Percentiles rank a stretch among this genome's conserved stretches.
Evolutionary conservation across 2,113 vertebrate genomes (phyloP).

Genomic region (Ceuthmochares aereus): DNA sequence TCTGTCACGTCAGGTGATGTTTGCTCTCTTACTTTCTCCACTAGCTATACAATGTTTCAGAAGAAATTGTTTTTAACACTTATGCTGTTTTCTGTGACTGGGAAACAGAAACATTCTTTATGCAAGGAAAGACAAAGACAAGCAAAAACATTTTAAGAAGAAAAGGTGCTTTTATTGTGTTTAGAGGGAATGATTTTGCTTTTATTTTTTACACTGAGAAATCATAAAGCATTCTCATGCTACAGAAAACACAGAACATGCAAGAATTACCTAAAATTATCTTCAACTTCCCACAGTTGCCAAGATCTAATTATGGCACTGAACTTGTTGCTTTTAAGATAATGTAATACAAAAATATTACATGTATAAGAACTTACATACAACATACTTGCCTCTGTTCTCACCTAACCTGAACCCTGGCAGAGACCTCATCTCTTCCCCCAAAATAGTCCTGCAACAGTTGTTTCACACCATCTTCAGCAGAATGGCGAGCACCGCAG

Average conservation of each 20-base stretch:
- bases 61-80: background rate
- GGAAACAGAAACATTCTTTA: background rate
- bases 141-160: background rate
- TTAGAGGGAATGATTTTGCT: background rate
- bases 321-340: background rate
- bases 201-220: background rate
- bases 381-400: background rate
- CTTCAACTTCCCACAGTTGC: background rate
- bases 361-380: background rate
- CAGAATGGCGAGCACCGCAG: background rate
- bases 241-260: background rate
- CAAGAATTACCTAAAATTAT: background rate
- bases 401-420: background rate
- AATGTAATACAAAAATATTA: background rate
- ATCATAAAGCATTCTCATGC: background rate
- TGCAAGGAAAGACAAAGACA: background rate
- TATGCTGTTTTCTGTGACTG: background rate
- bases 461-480: conserved; percentile 15
- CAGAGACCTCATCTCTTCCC: background rate
- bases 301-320: background rate
- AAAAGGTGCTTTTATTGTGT: background rate
- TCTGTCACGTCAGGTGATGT: background rate
- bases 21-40: background rate
- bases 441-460: background rate
- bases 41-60: background rate